Conservation (phyloP, 2,888 invertebrate genomes). For the Nasonia oneida region DNA sequence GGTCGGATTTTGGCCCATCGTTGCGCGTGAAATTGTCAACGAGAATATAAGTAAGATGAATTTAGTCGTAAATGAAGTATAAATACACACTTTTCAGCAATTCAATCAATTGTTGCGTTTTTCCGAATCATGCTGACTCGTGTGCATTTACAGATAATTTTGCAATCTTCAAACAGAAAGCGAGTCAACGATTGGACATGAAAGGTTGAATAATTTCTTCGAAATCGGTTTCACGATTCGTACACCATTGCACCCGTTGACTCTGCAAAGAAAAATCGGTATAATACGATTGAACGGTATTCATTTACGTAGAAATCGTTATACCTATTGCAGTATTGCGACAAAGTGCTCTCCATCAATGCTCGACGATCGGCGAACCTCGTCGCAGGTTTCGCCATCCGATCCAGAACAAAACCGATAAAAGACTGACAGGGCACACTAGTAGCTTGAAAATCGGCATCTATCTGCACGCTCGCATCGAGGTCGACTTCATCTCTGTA, state of each 20-base stretch:
- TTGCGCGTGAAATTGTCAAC: slow-evolving; percentile 33
- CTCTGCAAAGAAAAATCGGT: slow-evolving; percentile 60
- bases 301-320: not conserved
- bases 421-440: slow-evolving; percentile 73
- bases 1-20: slow-evolving; percentile 33
- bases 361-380: slow-evolving; percentile 53
- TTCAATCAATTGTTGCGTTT: not conserved
- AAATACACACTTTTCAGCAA: not conserved
- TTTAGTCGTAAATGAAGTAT: not conserved
- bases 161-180: not conserved
- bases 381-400: slow-evolving; percentile 65
- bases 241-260: slow-evolving; percentile 65
- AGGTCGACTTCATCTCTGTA: slow-evolving; percentile 14
- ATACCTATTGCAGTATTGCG: slow-evolving; percentile 71
- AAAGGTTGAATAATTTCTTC: slow-evolving; percentile 42
- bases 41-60: not conserved
- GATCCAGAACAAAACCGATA: slow-evolving; percentile 69
- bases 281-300: not conserved
- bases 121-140: not conserved
- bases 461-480: slow-evolving; percentile 55
- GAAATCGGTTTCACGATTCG: slow-evolving; percentile 62
- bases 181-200: slow-evolving; percentile 58
- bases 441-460: slow-evolving; percentile 70
- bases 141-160: not conserved
- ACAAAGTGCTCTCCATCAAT: slow-evolving; percentile 64